Evolutionary conservation across 2,797 vertebrate species (phyloP).

Genomic region (Liasis olivaceus): DNA sequence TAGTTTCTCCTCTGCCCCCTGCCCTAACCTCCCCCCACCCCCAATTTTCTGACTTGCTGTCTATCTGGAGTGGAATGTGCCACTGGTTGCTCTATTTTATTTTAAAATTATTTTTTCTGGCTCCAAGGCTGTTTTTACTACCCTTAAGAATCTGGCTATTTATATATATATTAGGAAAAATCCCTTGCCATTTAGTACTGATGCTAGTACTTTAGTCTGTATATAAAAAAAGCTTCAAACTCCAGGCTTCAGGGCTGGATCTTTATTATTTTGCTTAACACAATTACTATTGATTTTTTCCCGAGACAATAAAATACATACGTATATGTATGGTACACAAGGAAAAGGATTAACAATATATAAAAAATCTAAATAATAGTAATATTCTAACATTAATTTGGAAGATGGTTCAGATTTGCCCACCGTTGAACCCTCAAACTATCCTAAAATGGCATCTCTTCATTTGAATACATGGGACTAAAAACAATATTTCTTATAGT

Average conservation of each 20-base stretch:
- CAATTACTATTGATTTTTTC: slow-evolving; percentile 5
- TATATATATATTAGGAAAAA: not conserved
- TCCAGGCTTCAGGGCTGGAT: slow-evolving; percentile 31
- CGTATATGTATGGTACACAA: not conserved
- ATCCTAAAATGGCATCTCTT: slow-evolving; percentile 29
- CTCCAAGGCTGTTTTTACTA: slow-evolving; percentile 27
- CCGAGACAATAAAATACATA: slow-evolving; percentile 25
- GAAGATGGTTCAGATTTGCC: not conserved
- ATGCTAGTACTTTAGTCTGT: slow-evolving; percentile 33
- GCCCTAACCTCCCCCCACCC: slow-evolving; percentile 29
- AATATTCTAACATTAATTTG: not conserved
- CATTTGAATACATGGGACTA: not conserved
- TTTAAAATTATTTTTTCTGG: slow-evolving; percentile 47
- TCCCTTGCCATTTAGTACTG: slow-evolving; percentile 14
- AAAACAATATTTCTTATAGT: not conserved
- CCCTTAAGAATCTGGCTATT: slow-evolving; percentile 11
- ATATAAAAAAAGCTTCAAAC: not conserved
- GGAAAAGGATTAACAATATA: not conserved
- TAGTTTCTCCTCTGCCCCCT: slow-evolving; percentile 38
- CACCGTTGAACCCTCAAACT: slow-evolving; percentile 42
- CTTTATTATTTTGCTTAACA: slow-evolving; percentile 7
- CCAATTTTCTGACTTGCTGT: slow-evolving; percentile 49
- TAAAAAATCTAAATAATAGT: no score
- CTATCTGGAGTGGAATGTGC: slow-evolving; percentile 37
- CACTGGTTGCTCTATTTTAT: slow-evolving; percentile 50